Conservation (phyloP, 1,140 invertebrate species). For the Dendrolimus punctatus region DNA sequence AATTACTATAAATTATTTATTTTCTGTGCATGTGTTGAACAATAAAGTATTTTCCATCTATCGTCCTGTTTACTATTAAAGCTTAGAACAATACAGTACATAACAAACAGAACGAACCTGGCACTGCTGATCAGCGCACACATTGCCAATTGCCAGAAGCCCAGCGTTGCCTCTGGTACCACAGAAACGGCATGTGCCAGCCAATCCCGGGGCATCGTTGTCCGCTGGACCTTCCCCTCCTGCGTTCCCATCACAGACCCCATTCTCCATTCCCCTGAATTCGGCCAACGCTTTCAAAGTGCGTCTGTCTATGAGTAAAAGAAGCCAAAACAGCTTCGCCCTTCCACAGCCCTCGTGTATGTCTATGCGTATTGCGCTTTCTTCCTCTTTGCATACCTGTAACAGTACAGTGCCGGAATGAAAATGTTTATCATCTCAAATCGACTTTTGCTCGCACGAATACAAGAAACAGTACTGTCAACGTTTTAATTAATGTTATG, state of each 20-base stretch:
- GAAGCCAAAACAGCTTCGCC: conserved; percentile 95
- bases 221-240: conserved; percentile 30
- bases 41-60: no score
- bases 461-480: no score
- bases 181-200: conserved; percentile 94
- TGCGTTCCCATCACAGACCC: conserved; percentile 30
- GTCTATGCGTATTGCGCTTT: conserved; percentile 94
- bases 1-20: no score
- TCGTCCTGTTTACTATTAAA: no score
- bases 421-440: no score
- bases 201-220: conserved; percentile 53
- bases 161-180: conserved; percentile 88
- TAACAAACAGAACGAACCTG: conserved; percentile 78
- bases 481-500: no score
- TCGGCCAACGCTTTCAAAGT: conserved; percentile 96
- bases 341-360: conserved; percentile 96
- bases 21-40: no score
- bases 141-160: conserved; percentile 90
- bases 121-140: conserved; percentile 95
- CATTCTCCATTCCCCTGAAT: conserved; percentile 79
- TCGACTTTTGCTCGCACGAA: no score
- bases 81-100: conserved; percentile 1
- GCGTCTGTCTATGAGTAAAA: conserved; percentile 92
- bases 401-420: neutral
- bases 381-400: conserved; percentile 93